phyloP scores from a whole-genome alignment of 2,113 vertebrate genomes.

The Microcebus jonahi region DNA sequence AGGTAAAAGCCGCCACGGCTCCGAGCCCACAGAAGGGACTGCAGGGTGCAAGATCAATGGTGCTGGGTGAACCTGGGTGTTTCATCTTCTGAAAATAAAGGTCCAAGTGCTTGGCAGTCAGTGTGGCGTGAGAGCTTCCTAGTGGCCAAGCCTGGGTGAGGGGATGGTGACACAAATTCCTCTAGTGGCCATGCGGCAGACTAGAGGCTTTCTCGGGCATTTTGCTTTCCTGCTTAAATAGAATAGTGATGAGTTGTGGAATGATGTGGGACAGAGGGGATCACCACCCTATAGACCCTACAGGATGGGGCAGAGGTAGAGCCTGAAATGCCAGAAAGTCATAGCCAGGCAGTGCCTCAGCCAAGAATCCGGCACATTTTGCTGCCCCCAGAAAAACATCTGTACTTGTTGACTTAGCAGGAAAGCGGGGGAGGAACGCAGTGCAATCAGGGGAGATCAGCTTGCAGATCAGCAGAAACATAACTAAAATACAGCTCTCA shows the following conservation, averaged over 20 bases:
- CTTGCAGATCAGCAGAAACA: neutral
- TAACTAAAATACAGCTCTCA: neutral
- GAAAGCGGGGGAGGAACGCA: accelerated
- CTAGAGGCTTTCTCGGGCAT: neutral
- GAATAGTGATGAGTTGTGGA: neutral
- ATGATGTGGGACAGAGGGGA: neutral
- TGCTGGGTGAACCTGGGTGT: neutral
- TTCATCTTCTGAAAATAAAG: neutral
- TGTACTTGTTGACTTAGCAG: neutral
- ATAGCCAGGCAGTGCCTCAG: neutral
- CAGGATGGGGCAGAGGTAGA: neutral
- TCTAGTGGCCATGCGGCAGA: neutral
- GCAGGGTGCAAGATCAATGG: neutral
- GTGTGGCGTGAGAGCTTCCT: neutral
- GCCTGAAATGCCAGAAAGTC: neutral
- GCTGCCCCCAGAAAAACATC: neutral
- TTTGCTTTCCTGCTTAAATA: neutral
- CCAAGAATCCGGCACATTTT: neutral
- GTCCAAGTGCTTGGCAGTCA: neutral
- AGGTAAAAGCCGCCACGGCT: neutral
- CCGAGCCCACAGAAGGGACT: neutral
- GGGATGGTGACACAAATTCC: neutral
- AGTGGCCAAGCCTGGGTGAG: neutral
- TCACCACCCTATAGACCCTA: neutral
- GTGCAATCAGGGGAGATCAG: neutral